A percentile compares a stretch with the other conserved stretches of the same genome.
Evolutionary conservation across 2,113 vertebrate species (phyloP).

Genomic region (Bambusicola thoracicus): DNA sequence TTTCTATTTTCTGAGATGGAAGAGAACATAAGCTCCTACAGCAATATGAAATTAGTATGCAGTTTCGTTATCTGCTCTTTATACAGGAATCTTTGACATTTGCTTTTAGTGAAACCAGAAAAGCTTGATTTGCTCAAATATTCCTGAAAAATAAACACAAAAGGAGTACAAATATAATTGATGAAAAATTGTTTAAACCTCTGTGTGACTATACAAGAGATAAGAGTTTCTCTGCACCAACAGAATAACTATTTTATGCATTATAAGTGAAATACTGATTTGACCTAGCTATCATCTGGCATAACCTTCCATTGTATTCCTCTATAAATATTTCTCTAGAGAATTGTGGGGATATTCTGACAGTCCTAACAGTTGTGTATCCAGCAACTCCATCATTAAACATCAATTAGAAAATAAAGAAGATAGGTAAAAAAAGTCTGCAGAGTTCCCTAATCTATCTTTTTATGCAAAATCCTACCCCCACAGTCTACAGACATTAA

Average conservation of each 20-base stretch:
- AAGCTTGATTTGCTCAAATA: slow-evolving; percentile 22
- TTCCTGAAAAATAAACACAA: neutral
- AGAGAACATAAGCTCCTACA: neutral
- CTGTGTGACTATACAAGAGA: neutral
- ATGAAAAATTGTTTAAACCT: slow-evolving; percentile 4
- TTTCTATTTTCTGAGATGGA: slow-evolving; percentile 25
- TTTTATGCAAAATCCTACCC: neutral
- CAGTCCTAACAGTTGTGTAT: neutral
- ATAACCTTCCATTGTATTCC: neutral
- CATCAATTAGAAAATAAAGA: neutral
- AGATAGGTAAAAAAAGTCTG: neutral
- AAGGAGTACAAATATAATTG: slow-evolving; percentile 10
- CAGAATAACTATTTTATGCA: neutral
- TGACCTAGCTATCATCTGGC: neutral
- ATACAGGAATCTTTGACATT: neutral
- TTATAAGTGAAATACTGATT: neutral
- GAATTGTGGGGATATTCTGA: neutral
- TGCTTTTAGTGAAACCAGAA: neutral
- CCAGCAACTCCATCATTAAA: neutral
- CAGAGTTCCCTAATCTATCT: neutral
- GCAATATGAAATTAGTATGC: neutral
- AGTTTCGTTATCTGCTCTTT: neutral
- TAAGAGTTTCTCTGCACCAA: neutral
- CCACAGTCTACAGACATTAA: neutral
- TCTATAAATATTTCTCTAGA: neutral